Conservation (phyloP, 2,113 vertebrate species). For the Calonectris borealis region DNA sequence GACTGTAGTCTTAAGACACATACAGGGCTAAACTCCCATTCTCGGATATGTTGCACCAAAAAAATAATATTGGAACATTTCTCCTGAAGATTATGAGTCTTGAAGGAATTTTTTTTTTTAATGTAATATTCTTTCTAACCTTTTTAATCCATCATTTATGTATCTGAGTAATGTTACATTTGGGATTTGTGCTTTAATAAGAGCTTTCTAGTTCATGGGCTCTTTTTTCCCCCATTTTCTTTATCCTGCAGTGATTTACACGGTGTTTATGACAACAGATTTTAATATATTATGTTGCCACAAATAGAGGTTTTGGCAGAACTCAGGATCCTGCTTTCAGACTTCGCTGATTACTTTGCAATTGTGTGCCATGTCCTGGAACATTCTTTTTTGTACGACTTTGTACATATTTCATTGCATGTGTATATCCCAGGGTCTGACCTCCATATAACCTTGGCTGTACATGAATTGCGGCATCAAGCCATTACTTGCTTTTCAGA, state of each 20-base stretch:
- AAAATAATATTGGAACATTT: neutral
- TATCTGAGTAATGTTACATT: neutral
- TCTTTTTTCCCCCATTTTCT: neutral
- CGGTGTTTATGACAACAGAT: neutral
- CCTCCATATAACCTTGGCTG: neutral
- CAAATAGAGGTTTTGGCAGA: neutral
- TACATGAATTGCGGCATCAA: neutral
- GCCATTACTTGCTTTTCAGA: neutral
- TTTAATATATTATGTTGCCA: neutral
- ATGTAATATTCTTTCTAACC: neutral
- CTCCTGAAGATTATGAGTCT: neutral
- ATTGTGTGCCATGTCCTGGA: neutral
- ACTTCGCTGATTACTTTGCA: neutral
- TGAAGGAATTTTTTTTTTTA: neutral
- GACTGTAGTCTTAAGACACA: neutral
- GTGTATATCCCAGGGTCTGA: neutral
- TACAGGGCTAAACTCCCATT: neutral
- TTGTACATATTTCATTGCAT: neutral
- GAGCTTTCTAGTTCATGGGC: neutral
- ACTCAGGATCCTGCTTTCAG: neutral
- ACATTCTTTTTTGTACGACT: neutral
- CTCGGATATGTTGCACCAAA: neutral
- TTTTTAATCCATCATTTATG: neutral
- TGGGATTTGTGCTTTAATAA: constrained; percentile 20
- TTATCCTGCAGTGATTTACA: constrained; percentile 1